These are phyloP conservation scores for Istiophorus platypterus DNA, from an alignment of 2,113 vertebrate genomes.

Conservation along the genomic window DNA sequence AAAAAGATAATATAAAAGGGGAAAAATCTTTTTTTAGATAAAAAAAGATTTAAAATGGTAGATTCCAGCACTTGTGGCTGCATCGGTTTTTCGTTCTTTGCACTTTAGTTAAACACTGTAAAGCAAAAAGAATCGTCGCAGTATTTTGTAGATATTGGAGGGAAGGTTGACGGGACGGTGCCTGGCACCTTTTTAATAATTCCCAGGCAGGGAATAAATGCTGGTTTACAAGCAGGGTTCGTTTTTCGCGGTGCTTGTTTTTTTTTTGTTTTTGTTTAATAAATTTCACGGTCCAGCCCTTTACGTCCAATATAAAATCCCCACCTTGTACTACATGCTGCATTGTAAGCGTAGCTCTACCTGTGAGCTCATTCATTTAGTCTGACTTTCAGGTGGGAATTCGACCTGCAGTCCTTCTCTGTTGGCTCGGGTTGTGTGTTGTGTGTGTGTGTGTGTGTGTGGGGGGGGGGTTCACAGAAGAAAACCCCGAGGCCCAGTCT, in stretches of 20 bases:
- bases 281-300: not conserved
- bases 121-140: not conserved
- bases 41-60: not conserved
- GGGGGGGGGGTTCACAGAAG: not conserved
- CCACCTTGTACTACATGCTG: not conserved
- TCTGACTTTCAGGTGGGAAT: slow-evolving; percentile 34
- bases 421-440: slow-evolving; percentile 13
- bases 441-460: too few species aligned
- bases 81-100: not conserved
- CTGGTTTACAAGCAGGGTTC: not conserved
- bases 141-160: too few species aligned
- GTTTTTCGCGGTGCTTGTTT: not conserved
- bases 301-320: slow-evolving; percentile 3
- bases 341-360: slow-evolving; percentile 26
- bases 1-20: not conserved
- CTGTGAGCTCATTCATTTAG: slow-evolving; percentile 28
- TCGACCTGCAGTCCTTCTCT: slow-evolving; percentile 14
- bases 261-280: not conserved
- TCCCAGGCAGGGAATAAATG: not conserved
- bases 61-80: not conserved
- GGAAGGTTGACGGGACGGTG: not conserved
- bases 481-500: slow-evolving; percentile 25
- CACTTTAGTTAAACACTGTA: not conserved
- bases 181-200: not conserved
- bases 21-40: too few species aligned